Conservation (phyloP, 2,797 vertebrate species). For the Pterois miles region DNA sequence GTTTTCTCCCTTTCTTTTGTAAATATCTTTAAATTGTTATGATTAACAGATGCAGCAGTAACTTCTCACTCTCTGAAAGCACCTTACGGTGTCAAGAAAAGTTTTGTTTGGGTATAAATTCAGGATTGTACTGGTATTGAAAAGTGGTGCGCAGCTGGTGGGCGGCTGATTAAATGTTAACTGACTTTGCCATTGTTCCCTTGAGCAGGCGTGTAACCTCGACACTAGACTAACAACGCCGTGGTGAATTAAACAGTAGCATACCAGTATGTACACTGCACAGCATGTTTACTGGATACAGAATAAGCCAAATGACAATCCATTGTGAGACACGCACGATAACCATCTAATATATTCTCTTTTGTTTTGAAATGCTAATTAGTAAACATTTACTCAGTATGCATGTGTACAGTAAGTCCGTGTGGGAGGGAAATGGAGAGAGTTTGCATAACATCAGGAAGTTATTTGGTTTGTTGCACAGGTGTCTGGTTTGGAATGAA, state of each 20-base stretch:
- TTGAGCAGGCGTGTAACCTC: background rate
- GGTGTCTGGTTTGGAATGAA: constrained; percentile 66
- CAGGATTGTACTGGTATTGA: background rate
- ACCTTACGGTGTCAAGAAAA: background rate
- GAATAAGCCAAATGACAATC: constrained; percentile 52
- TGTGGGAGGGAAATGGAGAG: constrained; percentile 33
- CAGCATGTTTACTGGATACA: constrained; percentile 19
- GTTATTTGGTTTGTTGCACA: constrained; percentile 63
- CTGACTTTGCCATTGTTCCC: constrained; percentile 1
- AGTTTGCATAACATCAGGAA: constrained; percentile 48
- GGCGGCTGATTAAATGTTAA: constrained; percentile 39
- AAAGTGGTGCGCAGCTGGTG: background rate
- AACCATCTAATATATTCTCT: constrained; percentile 55
- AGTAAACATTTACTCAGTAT: constrained; percentile 70
- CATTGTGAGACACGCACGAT: constrained; percentile 53
- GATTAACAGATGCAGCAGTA: background rate
- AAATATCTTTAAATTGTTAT: background rate
- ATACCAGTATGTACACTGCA: background rate
- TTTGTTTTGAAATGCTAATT: constrained; percentile 67
- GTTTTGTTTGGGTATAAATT: background rate
- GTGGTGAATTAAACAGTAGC: constrained; percentile 22
- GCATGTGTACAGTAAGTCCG: constrained; percentile 56
- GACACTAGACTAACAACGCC: background rate
- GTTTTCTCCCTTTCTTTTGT: background rate
- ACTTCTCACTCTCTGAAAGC: background rate